Evolutionary conservation across 1,140 invertebrate genomes (phyloP).

Genomic region (Stratiolaelaps scimitus): DNA sequence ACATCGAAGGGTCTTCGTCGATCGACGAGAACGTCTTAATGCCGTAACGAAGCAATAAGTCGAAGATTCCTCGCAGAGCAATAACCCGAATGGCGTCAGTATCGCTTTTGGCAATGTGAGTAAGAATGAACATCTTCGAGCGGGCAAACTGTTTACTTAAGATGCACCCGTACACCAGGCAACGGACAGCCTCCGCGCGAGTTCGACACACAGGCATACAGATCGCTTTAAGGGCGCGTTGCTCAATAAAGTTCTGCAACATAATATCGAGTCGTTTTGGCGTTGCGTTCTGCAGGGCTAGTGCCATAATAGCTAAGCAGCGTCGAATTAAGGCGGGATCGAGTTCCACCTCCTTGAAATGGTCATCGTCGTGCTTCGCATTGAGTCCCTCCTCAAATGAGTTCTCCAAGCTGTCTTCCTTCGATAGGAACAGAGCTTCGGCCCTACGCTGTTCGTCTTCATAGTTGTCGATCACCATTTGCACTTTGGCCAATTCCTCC

Average conservation of each 20-base stretch:
- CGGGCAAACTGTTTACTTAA: conserved; percentile 4
- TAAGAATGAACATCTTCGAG: conserved; percentile 5
- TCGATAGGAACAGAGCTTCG: neutral
- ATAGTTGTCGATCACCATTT: neutral
- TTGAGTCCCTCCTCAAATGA: neutral
- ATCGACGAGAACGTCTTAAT: conserved; percentile 3
- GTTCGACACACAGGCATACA: neutral
- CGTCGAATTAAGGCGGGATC: neutral
- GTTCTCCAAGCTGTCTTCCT: conserved; percentile 14
- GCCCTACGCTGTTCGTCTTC: neutral
- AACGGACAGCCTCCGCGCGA: conserved; percentile 21
- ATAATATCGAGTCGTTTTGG: conserved; percentile 17
- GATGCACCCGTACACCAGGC: conserved; percentile 3
- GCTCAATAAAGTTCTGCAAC: conserved; percentile 12
- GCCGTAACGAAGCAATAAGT: neutral
- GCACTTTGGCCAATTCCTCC: neutral
- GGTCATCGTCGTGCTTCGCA: neutral
- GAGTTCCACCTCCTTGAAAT: neutral
- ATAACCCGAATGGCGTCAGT: neutral
- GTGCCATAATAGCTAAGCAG: conserved; percentile 10
- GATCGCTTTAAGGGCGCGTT: conserved; percentile 8
- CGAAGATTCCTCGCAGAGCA: conserved; percentile 9
- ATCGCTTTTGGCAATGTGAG: conserved; percentile 25
- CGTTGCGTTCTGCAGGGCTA: conserved; percentile 1
- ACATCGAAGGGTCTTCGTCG: conserved; percentile 11